Conservation (phyloP, 2,797 vertebrate species). For the Pagetopsis macropterus region DNA sequence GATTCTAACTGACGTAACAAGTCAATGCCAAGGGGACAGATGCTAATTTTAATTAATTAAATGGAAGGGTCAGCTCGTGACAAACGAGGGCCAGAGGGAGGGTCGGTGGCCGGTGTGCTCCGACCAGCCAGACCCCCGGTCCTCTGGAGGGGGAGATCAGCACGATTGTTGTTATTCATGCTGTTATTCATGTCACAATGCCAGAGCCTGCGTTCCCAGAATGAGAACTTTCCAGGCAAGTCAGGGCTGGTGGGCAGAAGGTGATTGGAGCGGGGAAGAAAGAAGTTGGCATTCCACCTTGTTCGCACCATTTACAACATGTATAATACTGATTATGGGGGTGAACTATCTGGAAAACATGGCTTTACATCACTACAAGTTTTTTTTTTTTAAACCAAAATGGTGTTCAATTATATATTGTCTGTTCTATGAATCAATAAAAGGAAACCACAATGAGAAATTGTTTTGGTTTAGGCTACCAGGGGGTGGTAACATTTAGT, state of each 20-base stretch:
- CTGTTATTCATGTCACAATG: conserved; percentile 58
- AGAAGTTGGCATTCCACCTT: conserved; percentile 24
- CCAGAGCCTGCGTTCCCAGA: conserved; percentile 8
- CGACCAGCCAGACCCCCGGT: conserved; percentile 57
- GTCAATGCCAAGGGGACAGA: conserved; percentile 85
- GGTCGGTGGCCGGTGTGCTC: conserved; percentile 45
- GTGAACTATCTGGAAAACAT: not conserved
- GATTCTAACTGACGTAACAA: conserved; percentile 88
- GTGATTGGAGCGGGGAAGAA: conserved; percentile 33
- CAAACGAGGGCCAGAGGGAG: conserved; percentile 76
- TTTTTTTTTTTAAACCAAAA: not conserved
- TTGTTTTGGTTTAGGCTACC: not conserved
- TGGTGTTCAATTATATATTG: not conserved
- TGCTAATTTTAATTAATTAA: conserved; percentile 89
- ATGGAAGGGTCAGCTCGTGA: conserved; percentile 83
- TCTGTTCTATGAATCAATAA: not conserved
- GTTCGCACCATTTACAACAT: conserved; percentile 27
- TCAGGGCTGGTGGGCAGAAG: conserved; percentile 43
- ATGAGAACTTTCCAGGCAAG: conserved; percentile 60
- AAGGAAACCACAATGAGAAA: not conserved
- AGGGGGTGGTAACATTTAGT: no score
- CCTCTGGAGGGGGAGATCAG: conserved; percentile 57
- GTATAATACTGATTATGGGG: not conserved
- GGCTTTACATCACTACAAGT: not conserved
- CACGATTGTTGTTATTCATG: conserved; percentile 37